Percentiles rank a stretch among this genome's conserved stretches.
Conservation (phyloP, 2,888 invertebrate species). For the Drosophila maculinotata region DNA sequence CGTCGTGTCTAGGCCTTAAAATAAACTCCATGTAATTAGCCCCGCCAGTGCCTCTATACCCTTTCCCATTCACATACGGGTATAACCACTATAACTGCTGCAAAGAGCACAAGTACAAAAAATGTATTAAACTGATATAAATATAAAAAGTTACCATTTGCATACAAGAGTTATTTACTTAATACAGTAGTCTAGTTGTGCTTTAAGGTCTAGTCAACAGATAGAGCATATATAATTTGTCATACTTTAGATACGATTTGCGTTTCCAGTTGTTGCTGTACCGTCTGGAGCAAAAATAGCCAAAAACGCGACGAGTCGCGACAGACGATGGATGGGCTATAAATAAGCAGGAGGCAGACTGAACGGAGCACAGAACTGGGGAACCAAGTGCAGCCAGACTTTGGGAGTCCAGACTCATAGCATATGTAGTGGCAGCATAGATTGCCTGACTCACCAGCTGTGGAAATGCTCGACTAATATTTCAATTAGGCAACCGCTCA, state of each 20-base stretch:
- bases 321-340: slow-evolving; percentile 79
- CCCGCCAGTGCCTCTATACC: slow-evolving; percentile 49
- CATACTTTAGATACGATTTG: not conserved
- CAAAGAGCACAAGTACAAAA: not conserved
- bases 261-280: slow-evolving; percentile 57
- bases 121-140: not conserved
- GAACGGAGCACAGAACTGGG: slow-evolving; percentile 50
- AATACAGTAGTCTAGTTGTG: too few species aligned
- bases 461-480: slow-evolving; percentile 70
- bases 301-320: slow-evolving; percentile 66
- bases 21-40: slow-evolving; percentile 81
- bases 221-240: slow-evolving; percentile 41
- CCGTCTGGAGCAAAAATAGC: slow-evolving; percentile 76
- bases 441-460: slow-evolving; percentile 62
- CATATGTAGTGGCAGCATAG: slow-evolving; percentile 14
- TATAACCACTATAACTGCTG: not conserved
- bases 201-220: too few species aligned
- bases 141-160: too few species aligned
- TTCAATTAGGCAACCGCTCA: slow-evolving; percentile 67
- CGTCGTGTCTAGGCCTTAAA: slow-evolving; percentile 77
- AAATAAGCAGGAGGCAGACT: slow-evolving; percentile 72
- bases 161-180: too few species aligned
- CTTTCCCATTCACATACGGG: not conserved
- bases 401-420: slow-evolving; percentile 14
- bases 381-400: slow-evolving; percentile 37